Conservation (phyloP, 2,113 vertebrate species). For the Pterocles burchelli region DNA sequence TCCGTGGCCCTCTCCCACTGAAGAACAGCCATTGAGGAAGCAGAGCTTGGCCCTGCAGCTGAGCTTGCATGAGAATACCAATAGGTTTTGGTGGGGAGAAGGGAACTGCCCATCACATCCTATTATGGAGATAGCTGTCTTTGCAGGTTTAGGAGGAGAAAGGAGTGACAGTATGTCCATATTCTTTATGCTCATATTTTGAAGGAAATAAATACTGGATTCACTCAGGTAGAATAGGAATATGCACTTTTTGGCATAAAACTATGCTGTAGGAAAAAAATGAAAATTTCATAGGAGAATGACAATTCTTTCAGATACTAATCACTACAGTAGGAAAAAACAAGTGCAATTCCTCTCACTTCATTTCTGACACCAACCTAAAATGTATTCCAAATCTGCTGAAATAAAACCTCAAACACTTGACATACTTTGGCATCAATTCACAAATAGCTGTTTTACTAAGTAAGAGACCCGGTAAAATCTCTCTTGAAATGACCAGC, state of each 20-base stretch:
- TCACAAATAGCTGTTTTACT: not conserved
- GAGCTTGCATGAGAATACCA: not conserved
- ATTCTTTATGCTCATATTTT: not conserved
- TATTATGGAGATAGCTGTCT: not conserved
- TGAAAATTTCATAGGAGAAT: not conserved
- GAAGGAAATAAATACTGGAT: not conserved
- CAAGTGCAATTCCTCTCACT: not conserved
- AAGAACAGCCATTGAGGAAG: not conserved
- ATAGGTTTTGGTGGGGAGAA: not conserved
- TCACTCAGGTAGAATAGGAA: not conserved
- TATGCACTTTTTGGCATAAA: not conserved
- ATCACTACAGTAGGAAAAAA: not conserved
- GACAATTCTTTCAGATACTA: not conserved
- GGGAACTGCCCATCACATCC: not conserved
- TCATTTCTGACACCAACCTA: not conserved
- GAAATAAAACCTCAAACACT: not conserved
- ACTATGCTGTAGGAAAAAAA: not conserved
- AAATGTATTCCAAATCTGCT: not conserved
- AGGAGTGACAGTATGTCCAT: not conserved
- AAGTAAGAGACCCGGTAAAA: not conserved
- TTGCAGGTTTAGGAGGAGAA: not conserved
- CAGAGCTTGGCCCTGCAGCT: not conserved
- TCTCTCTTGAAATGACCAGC: not conserved
- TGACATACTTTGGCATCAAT: not conserved
- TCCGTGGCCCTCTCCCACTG: not conserved